These are phyloP conservation scores for Eupeodes corollae DNA, from an alignment of 1,140 invertebrate genomes.

Conservation along the genomic window DNA sequence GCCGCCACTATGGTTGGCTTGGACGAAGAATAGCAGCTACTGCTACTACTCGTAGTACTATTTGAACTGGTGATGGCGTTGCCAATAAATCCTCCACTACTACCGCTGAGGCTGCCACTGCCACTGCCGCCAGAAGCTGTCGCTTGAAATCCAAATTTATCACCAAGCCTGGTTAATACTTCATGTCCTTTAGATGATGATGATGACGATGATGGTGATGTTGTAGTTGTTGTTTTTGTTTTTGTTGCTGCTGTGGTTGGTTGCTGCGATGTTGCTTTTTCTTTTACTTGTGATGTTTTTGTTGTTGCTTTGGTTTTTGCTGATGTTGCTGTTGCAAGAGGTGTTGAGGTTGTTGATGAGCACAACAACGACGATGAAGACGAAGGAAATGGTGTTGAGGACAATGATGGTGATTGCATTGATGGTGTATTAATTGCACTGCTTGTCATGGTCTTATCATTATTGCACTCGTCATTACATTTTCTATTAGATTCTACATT, in stretches of 20 bases:
- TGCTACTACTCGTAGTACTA: slow-evolving; percentile 7
- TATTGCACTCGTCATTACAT: no score
- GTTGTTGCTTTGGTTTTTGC: slow-evolving; percentile 15
- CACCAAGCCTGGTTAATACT: slow-evolving; percentile 8
- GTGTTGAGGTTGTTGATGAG: slow-evolving; percentile 1
- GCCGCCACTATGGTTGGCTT: slow-evolving; percentile 2
- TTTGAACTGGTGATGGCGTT: slow-evolving; percentile 7
- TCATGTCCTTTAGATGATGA: slow-evolving; percentile 7
- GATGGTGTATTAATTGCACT: slow-evolving; percentile 34
- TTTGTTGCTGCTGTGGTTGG: slow-evolving; percentile 9
- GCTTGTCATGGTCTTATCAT: slow-evolving; percentile 10
- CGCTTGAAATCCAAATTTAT: slow-evolving; percentile 6
- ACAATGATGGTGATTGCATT: slow-evolving; percentile 26
- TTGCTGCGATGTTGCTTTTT: slow-evolving; percentile 10
- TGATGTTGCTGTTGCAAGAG: slow-evolving; percentile 8
- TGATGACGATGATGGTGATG: slow-evolving; percentile 12
- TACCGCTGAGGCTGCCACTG: slow-evolving; percentile 15
- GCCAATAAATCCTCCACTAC: background rate
- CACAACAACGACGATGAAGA: background rate
- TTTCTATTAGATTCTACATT: no score
- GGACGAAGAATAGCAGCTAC: background rate
- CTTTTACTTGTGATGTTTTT: slow-evolving; percentile 6
- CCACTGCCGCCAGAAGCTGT: slow-evolving; percentile 27
- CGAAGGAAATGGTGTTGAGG: background rate
- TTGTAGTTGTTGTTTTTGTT: slow-evolving; percentile 11